These are phyloP conservation scores for Tenebrosternarchus preto DNA, from an alignment of 2,113 vertebrate species.

Conservation along the genomic window DNA sequence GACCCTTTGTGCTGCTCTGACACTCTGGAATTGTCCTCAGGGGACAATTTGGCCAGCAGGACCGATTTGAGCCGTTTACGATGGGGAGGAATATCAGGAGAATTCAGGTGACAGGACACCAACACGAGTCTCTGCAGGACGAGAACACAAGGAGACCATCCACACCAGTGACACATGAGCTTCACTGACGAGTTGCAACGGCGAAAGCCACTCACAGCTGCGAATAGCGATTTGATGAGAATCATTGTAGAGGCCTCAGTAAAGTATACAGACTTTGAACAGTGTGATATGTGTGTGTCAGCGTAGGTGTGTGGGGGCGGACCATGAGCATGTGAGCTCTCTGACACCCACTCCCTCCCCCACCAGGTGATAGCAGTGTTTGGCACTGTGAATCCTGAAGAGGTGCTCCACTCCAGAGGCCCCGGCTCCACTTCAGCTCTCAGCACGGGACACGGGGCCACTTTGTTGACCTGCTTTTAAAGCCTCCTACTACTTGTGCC, in stretches of 20 bases:
- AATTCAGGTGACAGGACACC: slow-evolving; percentile 45
- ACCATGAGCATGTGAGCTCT: slow-evolving; percentile 42
- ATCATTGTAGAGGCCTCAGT: slow-evolving; percentile 28
- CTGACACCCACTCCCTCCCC: slow-evolving; percentile 11
- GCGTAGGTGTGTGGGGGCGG: slow-evolving; percentile 44
- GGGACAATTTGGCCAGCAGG: slow-evolving; percentile 47
- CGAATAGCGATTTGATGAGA: slow-evolving; percentile 49
- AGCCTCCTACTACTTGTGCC: slow-evolving; percentile 70
- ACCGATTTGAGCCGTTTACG: slow-evolving; percentile 54
- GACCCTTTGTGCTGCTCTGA: slow-evolving; percentile 38
- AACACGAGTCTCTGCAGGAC: slow-evolving; percentile 23
- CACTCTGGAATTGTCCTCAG: slow-evolving; percentile 38
- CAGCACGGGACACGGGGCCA: slow-evolving; percentile 70
- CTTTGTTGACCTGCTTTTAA: slow-evolving; percentile 74
- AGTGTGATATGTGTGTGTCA: slow-evolving; percentile 17
- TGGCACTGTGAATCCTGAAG: slow-evolving; percentile 57
- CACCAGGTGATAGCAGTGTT: slow-evolving; percentile 54
- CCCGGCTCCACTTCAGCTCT: slow-evolving; percentile 64
- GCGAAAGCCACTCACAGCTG: slow-evolving; percentile 24
- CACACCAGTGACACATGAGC: slow-evolving; percentile 7
- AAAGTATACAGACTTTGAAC: slow-evolving; percentile 38
- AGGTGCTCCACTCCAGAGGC: slow-evolving; percentile 60
- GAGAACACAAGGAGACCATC: slow-evolving; percentile 14
- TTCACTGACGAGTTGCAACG: neutral
- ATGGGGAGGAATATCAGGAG: slow-evolving; percentile 47